Evolutionary conservation across 2,113 vertebrate genomes (phyloP).

Genomic region (Oostethus manadensis): DNA sequence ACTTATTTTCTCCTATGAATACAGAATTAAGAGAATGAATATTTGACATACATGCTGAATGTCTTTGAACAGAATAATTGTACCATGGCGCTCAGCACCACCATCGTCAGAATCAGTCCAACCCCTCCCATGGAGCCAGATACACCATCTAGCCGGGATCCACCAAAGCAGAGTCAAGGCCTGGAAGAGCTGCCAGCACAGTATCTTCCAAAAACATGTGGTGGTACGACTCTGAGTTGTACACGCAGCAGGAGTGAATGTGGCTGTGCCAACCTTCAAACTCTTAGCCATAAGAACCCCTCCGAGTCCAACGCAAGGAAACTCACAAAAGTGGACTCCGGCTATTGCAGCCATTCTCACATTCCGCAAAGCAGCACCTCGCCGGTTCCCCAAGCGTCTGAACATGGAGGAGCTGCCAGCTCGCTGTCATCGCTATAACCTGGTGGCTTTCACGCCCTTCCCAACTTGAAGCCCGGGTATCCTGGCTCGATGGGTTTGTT

Average conservation of each 20-base stretch:
- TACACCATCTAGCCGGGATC: slow-evolving; percentile 26
- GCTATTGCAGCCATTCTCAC: slow-evolving; percentile 71
- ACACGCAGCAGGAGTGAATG: slow-evolving; percentile 58
- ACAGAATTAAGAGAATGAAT: too few relatives aligned
- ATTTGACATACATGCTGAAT: too few relatives aligned
- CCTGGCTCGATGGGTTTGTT: slow-evolving; percentile 37
- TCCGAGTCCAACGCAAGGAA: slow-evolving; percentile 33
- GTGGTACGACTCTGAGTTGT: slow-evolving; percentile 40
- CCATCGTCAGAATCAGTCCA: slow-evolving; percentile 84
- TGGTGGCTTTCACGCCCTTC: slow-evolving; percentile 26
- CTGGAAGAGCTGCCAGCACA: slow-evolving; percentile 43
- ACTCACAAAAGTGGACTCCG: slow-evolving; percentile 62
- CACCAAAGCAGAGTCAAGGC: slow-evolving; percentile 49
- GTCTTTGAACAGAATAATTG: slow-evolving; percentile 67
- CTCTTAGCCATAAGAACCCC: slow-evolving; percentile 19
- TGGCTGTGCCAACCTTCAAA: slow-evolving; percentile 25
- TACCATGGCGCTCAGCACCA: slow-evolving; percentile 81
- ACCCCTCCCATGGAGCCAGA: slow-evolving; percentile 66
- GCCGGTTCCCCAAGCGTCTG: slow-evolving; percentile 33
- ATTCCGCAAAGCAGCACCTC: slow-evolving; percentile 49
- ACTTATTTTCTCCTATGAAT: too few relatives aligned
- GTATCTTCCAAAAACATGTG: slow-evolving; percentile 19
- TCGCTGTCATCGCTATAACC: slow-evolving; percentile 18
- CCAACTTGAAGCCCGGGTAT: slow-evolving; percentile 56
- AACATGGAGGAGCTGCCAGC: slow-evolving; percentile 35